These are phyloP conservation scores for Cephalopholis sonnerati DNA, from an alignment of 2,113 vertebrate genomes.

Conservation along the genomic window DNA sequence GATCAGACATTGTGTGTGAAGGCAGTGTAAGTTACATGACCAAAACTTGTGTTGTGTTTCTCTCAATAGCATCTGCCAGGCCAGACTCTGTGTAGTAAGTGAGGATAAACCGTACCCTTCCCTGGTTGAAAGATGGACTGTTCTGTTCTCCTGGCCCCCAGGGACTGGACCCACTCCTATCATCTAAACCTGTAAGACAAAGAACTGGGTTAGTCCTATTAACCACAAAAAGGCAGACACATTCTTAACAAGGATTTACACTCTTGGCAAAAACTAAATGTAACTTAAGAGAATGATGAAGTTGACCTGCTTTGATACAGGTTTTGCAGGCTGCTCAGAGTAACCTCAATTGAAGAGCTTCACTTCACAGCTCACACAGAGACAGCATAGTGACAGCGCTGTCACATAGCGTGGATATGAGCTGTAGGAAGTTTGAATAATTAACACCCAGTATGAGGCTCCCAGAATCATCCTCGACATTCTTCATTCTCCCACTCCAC, in stretches of 20 bases:
- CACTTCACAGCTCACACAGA: slow-evolving; percentile 63
- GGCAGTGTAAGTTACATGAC: neutral
- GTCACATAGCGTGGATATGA: slow-evolving; percentile 77
- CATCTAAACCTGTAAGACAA: slow-evolving; percentile 89
- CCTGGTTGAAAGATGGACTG: slow-evolving; percentile 90
- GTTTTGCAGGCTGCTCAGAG: slow-evolving; percentile 51
- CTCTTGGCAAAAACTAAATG: slow-evolving; percentile 45
- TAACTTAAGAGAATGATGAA: slow-evolving; percentile 39
- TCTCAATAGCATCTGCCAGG: neutral
- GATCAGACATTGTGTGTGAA: neutral
- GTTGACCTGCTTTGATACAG: slow-evolving; percentile 68
- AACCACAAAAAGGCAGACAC: slow-evolving; percentile 16
- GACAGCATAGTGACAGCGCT: slow-evolving; percentile 71
- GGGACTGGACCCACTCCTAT: slow-evolving; percentile 89
- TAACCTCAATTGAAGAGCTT: slow-evolving; percentile 58
- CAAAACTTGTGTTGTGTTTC: neutral
- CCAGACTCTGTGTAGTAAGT: slow-evolving; percentile 3
- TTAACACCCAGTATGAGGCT: slow-evolving; percentile 81
- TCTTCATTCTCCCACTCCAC: slow-evolving; percentile 74
- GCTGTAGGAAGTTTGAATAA: slow-evolving; percentile 84
- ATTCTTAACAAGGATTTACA: slow-evolving; percentile 8
- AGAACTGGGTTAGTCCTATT: slow-evolving; percentile 53
- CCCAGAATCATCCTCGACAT: slow-evolving; percentile 77
- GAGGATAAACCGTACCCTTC: slow-evolving; percentile 86
- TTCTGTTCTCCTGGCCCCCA: slow-evolving; percentile 92